These are phyloP conservation scores for Sebastes trivittatus DNA, from an alignment of 2,797 vertebrate genomes.

Conservation along the genomic window DNA sequence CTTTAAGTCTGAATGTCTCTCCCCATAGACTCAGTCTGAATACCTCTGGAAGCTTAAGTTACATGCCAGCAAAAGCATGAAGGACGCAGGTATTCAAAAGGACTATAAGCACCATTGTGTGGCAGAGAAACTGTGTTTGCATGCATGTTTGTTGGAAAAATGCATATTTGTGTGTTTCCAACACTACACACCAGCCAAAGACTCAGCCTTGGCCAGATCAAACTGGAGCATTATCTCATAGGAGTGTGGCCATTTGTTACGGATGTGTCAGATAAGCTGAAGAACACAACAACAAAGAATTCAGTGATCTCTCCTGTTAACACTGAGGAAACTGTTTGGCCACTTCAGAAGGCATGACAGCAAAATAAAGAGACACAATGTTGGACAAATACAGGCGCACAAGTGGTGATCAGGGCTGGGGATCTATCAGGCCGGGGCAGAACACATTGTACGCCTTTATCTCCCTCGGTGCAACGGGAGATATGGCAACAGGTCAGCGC, in stretches of 20 bases:
- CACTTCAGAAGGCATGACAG: constrained; percentile 31
- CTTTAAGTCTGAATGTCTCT: neutral
- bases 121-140: neutral
- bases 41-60: neutral
- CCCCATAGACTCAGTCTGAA: neutral
- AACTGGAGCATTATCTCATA: constrained; percentile 28
- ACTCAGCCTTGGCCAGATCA: constrained; percentile 32
- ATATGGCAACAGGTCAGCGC: constrained; percentile 38
- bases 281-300: constrained; percentile 6
- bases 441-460: constrained; percentile 42
- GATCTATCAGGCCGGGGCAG: constrained; percentile 18
- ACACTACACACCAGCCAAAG: neutral
- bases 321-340: neutral
- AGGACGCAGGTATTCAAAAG: neutral
- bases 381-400: constrained; percentile 12
- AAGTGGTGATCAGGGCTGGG: constrained; percentile 2
- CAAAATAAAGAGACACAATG: constrained; percentile 51
- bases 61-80: neutral
- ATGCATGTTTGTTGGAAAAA: neutral
- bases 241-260: constrained; percentile 12
- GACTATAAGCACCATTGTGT: neutral
- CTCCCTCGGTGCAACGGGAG: constrained; percentile 17
- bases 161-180: constrained; percentile 4
- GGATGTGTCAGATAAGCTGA: constrained; percentile 18
- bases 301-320: constrained; percentile 6